Conservation (phyloP, 2,113 vertebrate genomes). For the Xiphorhynchus elegans region DNA sequence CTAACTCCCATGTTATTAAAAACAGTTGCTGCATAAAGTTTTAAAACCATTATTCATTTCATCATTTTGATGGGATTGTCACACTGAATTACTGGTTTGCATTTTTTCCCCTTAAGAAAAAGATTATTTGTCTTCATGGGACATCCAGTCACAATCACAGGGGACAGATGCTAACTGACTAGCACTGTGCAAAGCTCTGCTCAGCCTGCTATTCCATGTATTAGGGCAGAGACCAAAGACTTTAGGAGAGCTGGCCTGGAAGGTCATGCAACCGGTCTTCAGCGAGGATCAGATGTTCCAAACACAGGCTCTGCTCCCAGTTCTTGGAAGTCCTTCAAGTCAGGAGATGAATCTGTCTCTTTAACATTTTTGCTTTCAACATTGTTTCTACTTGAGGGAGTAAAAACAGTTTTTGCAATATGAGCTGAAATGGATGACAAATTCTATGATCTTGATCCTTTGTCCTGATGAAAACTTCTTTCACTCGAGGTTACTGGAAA, state of each 20-base stretch:
- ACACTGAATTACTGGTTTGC: slow-evolving; percentile 17
- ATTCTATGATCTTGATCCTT: slow-evolving; percentile 11
- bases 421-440: background rate
- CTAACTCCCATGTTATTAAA: slow-evolving; percentile 16
- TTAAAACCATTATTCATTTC: background rate
- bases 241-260: background rate
- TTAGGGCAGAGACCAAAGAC: background rate
- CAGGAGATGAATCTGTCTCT: background rate
- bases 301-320: background rate
- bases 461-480: background rate
- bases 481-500: background rate
- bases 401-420: slow-evolving; percentile 6
- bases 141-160: background rate
- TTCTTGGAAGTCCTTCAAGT: slow-evolving; percentile 29
- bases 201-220: background rate
- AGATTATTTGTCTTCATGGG: background rate
- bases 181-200: background rate
- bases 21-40: background rate
- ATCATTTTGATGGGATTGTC: slow-evolving; percentile 36
- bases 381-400: background rate
- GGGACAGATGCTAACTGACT: background rate
- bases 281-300: background rate
- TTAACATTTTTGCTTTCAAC: slow-evolving; percentile 8
- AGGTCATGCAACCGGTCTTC: background rate
- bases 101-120: slow-evolving; percentile 13